Evolutionary conservation across 1,140 invertebrate genomes (phyloP), one percentile per base, ranked within the genome.

Genomic region (Paraescarpia echinospica): DNA sequence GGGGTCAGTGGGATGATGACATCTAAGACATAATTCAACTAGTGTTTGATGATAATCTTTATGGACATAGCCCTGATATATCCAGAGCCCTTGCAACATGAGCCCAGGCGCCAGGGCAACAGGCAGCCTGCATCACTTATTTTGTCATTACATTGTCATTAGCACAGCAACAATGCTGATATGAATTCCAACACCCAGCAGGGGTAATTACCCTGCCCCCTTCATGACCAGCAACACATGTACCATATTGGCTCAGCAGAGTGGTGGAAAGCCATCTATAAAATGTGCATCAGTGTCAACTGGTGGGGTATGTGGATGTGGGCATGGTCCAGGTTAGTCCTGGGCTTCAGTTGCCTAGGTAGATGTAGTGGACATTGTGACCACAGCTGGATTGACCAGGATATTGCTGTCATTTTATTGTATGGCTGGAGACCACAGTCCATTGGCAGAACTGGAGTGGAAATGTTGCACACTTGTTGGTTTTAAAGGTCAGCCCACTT

Each of bases 31-130:
- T 77, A 77, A 77, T 77, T 77, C 59, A 18, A 77, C 59, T 77
- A 77, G 59, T 77, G 59, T 77, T 77, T 77, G 59, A 77, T 77
- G 59, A 77, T 77, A 77, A 77, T 77, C 59, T 77, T 77, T 77
- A 77, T 77, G 27, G 59, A 2, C 59, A 77, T 27, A 27, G 59
- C 59, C 59, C 14, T 18, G 59, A 31, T 77, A 27, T 18, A 77
- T 2, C 4, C 59, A 22, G 59, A 2, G 22, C 27, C 59, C 59
- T 77, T 77, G 59, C 59, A 77, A 77, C 59, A 12, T 77, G 59
- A 77, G 59, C 59, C 59, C 14, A 31, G 59, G 2, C 27, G 9
- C 14, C 59, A 2, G 9, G 22, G 27, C 59, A 18, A 2, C 14
- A 2, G 22, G 59, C 59, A 77, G 59, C 59, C 59, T 77, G 59